phyloP scores from a whole-genome alignment of 2,113 vertebrate genomes.

The Lepus americanus region DNA sequence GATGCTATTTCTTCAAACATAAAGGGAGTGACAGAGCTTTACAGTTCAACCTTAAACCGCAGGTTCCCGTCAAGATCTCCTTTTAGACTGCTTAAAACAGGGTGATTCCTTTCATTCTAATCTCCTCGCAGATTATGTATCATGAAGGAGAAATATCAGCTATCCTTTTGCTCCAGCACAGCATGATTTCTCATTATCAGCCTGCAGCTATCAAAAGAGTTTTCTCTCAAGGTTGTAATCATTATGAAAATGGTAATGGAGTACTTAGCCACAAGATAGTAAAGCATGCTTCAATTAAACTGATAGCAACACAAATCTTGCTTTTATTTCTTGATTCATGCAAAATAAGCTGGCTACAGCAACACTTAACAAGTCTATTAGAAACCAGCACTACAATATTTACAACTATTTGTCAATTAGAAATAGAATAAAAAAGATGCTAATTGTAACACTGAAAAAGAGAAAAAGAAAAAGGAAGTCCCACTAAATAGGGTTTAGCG shows the following conservation, averaged over 20 bases:
- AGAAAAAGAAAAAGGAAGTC: neutral
- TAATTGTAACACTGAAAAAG: neutral
- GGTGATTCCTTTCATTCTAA: conserved; percentile 35
- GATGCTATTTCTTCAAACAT: neutral
- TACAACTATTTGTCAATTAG: neutral
- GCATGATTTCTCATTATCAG: conserved; percentile 63
- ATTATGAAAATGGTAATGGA: conserved; percentile 77
- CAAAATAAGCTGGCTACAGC: conserved; percentile 2
- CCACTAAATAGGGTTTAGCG: neutral
- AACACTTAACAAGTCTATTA: conserved; percentile 32
- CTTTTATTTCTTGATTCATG: conserved; percentile 55
- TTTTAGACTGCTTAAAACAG: conserved; percentile 20
- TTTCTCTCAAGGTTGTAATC: conserved; percentile 73
- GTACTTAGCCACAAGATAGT: conserved; percentile 74
- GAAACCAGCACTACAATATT: neutral
- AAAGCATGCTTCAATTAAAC: conserved; percentile 84
- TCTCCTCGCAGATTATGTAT: conserved; percentile 20
- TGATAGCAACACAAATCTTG: conserved; percentile 76
- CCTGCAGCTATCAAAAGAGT: neutral
- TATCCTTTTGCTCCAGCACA: conserved; percentile 33
- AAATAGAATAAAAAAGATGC: neutral
- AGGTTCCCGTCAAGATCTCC: neutral
- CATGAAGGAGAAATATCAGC: neutral
- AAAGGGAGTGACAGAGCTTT: neutral
- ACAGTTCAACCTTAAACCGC: neutral